Base-by-base conservation (phyloP, 2,113 vertebrate species). In the Ctenodactylus gundi region DNA sequence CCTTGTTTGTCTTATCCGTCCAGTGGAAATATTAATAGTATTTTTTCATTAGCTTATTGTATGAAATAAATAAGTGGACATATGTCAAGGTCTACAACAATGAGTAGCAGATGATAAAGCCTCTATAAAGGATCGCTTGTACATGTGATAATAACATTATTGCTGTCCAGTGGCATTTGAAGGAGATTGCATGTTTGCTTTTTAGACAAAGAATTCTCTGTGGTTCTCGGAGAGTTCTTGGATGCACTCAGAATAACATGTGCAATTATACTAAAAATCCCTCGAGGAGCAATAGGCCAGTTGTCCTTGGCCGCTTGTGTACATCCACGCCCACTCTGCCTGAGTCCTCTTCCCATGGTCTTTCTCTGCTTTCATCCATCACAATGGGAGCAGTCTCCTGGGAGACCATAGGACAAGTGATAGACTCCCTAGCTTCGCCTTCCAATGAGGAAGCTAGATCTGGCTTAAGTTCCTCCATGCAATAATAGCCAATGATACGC, bases 161-260 rank as follows among this genome's bases (percentile, higher is more conserved):
- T 83, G 13, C 64, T 89, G 20, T 55, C 58, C 60, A 51, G n/a
- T 53, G 86, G n/a, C 53, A 60, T 94, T 94, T 82, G 87, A 75
- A 60, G 75, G 53, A 70, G 29, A 70, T 27, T 17, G 6, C 2
- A 80, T 8, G 10, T 88, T 95, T 94, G 12, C 0, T 76, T 64
- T 67, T 86, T 55, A 85, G n/a, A 44, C 31, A 27, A 58, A 83
- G 65, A 94, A 86, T 94, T 94, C 72, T 62, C 73, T 83, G 57
- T 92, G 34, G 41, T 53, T 25, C 78, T 67, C 85, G 53, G 49
- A 58, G 44, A 89, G 23, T 23, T n/a, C n/a, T n/a, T n/a, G n/a
- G 36, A 93, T 41, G n/a, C n/a, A n/a, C 46, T 87, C 36, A 89
- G 82, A 86, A 60, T 76, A 84, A 36, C 36, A 39, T 2, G 11